Evolutionary conservation across 2,888 invertebrate species (phyloP).

Genomic region (Artemia sinica): DNA sequence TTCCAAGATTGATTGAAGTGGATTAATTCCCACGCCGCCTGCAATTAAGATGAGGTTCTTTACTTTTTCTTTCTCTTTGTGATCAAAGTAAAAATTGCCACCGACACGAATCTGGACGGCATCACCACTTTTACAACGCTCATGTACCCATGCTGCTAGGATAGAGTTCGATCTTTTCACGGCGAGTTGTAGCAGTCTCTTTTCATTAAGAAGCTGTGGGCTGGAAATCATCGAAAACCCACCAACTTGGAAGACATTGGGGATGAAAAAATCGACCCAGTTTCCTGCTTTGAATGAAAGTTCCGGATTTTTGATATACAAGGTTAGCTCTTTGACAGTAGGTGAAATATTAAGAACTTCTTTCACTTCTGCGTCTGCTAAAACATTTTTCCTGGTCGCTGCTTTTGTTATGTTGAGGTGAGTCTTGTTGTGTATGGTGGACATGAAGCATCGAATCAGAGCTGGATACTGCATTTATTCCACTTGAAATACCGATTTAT

Average conservation of each 20-base stretch:
- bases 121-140: constrained; percentile 31
- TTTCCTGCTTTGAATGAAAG: constrained; percentile 34
- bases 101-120: constrained; percentile 31
- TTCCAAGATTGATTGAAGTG: constrained; percentile 32
- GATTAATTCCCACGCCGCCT: constrained; percentile 37
- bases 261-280: constrained; percentile 35
- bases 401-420: constrained; percentile 1
- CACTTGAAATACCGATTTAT: too few species aligned
- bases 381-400: constrained; percentile 16
- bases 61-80: constrained; percentile 24
- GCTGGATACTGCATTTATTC: too few species aligned
- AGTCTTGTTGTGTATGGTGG: background rate
- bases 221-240: constrained; percentile 35
- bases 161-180: constrained; percentile 33
- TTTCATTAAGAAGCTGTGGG: constrained; percentile 29
- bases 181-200: constrained; percentile 30
- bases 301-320: constrained; percentile 28
- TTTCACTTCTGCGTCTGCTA: constrained; percentile 28
- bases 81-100: constrained; percentile 33
- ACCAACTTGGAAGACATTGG: constrained; percentile 32
- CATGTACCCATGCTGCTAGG: constrained; percentile 34
- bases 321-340: constrained; percentile 30
- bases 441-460: background rate
- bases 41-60: constrained; percentile 32
- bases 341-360: constrained; percentile 28